Evolutionary conservation across 2,888 invertebrate genomes (phyloP), one percentile per base, ranked within the genome.

Genomic region (Lampropteryx suffumata): DNA sequence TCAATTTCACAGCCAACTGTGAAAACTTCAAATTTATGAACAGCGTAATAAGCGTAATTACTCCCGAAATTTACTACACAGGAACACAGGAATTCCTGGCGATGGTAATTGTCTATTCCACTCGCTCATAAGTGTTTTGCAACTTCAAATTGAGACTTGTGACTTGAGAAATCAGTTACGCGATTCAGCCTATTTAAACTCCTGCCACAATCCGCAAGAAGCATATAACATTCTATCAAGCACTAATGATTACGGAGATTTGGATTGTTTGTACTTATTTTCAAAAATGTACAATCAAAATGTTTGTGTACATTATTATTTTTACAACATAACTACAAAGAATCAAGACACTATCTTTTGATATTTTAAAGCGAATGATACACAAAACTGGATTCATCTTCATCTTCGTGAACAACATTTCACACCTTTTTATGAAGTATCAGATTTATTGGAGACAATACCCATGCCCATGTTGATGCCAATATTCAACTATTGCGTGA

Each of bases 251-350:
- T 69, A 59, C 48, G 71, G 71, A 68, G 67, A 69, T 66, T 67
- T 73, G 66, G 60, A 70, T 68, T 68, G 67, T 66, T 65, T 71
- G 45, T 69, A 69, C 57, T 64, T 72, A 50, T 70, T 71, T 36
- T 36, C 71, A 60, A 73, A 69, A 67, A 65, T 61, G 17, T 70
- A 69, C 67, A 65, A 64, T 70, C 67, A 71, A 72, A 71, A 73
- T 67, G 40, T 73, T 68, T 72, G 69, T 65, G 71, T 72, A 41
- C 70, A 72, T 71, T 69, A 66, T 52, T 43, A 34, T 40, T 67
- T 28, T 67, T 67, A 43, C 63, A 68, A 68, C 65, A 40, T 65
- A 61, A 65, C 36, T 63, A 47, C 68, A 65, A 66, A 4, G 29
- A 67, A 66, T 64, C 5, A 69, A 64, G 64, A 68, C 55, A 64